These are phyloP conservation scores for Porites evermanni DNA, from an alignment of 92 coral and sea anemone genomes.

Conservation along the genomic window DNA sequence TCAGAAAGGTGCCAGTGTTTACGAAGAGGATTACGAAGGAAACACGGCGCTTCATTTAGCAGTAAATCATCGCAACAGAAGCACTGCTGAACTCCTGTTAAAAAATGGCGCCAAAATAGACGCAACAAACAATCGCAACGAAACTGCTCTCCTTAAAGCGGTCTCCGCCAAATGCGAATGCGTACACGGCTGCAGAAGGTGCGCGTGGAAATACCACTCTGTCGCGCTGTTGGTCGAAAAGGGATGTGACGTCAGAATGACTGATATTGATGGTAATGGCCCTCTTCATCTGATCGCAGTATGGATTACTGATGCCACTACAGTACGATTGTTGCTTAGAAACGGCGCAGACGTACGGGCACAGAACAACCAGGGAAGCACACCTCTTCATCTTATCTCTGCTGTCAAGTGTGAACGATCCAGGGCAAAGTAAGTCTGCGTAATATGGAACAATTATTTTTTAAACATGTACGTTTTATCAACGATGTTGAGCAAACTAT, in stretches of 20 bases:
- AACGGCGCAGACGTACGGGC: constrained; percentile 71
- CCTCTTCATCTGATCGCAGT: constrained; percentile 81
- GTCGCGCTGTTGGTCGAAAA: constrained; percentile 76
- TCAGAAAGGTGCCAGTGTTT: constrained; percentile 66
- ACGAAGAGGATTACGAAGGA: constrained; percentile 64
- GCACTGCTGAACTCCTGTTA: constrained; percentile 73
- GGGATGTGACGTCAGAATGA: constrained; percentile 61
- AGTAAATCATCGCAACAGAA: constrained; percentile 75
- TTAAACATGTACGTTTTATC: no score
- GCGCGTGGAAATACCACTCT: constrained; percentile 86
- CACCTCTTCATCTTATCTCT: constrained; percentile 74
- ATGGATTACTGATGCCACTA: constrained; percentile 76
- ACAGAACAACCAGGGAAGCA: constrained; percentile 74
- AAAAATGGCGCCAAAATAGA: constrained; percentile 61
- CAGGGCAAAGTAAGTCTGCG: constrained; percentile 53
- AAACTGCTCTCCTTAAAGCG: constrained; percentile 78
- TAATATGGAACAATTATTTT: neutral
- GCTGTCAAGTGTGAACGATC: constrained; percentile 76
- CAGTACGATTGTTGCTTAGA: constrained; percentile 74
- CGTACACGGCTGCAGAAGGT: constrained; percentile 82
- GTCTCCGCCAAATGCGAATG: constrained; percentile 80
- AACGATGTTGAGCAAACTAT: no score
- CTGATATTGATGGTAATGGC: constrained; percentile 77
- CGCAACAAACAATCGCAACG: constrained; percentile 56
- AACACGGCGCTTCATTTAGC: constrained; percentile 82